phyloP scores from a whole-genome alignment of 2,113 vertebrate genomes.

The Rynchops niger region DNA sequence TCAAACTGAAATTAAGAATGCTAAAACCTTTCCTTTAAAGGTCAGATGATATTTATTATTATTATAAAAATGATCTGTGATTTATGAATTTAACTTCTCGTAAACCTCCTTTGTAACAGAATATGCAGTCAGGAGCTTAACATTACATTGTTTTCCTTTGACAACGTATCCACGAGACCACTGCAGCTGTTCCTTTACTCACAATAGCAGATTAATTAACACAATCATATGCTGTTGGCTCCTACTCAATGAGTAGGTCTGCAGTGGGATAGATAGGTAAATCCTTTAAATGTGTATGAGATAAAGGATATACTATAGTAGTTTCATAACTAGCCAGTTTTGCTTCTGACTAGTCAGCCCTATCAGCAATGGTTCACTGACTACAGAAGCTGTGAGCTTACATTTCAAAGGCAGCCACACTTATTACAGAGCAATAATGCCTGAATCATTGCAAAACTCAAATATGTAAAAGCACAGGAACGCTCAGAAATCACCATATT shows the following conservation, averaged over 20 bases:
- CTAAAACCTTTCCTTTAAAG: slow-evolving; percentile 91
- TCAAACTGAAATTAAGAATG: slow-evolving; percentile 91
- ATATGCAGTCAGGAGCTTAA: slow-evolving; percentile 97
- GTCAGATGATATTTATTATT: slow-evolving; percentile 94
- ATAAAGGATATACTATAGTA: slow-evolving; percentile 89
- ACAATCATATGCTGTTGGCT: slow-evolving; percentile 99
- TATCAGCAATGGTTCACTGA: slow-evolving; percentile 71
- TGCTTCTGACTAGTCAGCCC: slow-evolving; percentile 89
- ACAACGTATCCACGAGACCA: slow-evolving; percentile 96
- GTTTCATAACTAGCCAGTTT: slow-evolving; percentile 84
- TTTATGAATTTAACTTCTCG: slow-evolving; percentile 98
- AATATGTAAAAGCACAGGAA: slow-evolving; percentile 65
- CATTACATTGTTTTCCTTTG: slow-evolving; percentile 99
- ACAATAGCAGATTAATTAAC: slow-evolving; percentile 99
- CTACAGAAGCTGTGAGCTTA: slow-evolving; percentile 69
- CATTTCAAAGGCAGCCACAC: slow-evolving; percentile 76
- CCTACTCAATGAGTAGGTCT: slow-evolving; percentile 97
- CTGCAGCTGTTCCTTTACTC: slow-evolving; percentile 98
- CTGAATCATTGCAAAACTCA: slow-evolving; percentile 67
- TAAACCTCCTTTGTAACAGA: slow-evolving; percentile 96
- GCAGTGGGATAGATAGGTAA: slow-evolving; percentile 99
- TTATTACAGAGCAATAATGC: slow-evolving; percentile 70
- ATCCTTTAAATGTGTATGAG: slow-evolving; percentile 95
- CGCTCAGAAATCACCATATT: slow-evolving; percentile 71
- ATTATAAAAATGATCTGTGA: slow-evolving; percentile 91